A percentile compares a stretch with the other conserved stretches of the same genome.
Evolutionary conservation across 1,140 invertebrate genomes (phyloP).

Genomic region (Chrysopa pallens): DNA sequence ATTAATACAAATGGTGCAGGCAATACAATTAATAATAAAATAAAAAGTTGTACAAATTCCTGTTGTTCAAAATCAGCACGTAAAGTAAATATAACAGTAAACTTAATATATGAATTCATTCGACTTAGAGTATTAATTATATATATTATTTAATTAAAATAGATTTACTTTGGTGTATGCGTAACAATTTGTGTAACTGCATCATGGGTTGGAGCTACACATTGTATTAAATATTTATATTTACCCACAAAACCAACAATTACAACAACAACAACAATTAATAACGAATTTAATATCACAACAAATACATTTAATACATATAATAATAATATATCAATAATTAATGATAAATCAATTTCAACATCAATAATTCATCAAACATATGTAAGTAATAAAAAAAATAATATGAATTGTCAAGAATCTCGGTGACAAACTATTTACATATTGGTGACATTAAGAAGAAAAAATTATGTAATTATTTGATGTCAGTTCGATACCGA

Average conservation of each 20-base stretch:
- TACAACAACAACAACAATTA: conserved; percentile 12
- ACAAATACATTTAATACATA: no score
- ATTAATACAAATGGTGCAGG: conserved; percentile 18
- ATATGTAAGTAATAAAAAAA: no score
- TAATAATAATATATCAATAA: no score
- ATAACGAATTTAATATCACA: no score
- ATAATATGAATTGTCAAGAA: no score
- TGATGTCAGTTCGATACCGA: no score
- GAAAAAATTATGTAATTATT: no score
- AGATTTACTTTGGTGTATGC: conserved; percentile 76
- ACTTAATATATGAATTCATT: conserved; percentile 3
- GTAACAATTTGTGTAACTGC: conserved; percentile 66
- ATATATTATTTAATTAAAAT: conserved; percentile 19
- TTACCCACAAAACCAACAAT: conserved; percentile 17
- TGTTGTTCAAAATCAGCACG: conserved; percentile 51
- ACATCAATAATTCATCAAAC: no score
- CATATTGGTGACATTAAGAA: no score
- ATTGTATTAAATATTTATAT: conserved; percentile 75
- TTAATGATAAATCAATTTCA: no score
- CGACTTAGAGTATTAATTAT: not conserved
- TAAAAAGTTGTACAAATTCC: conserved; percentile 35
- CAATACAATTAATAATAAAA: conserved; percentile 12
- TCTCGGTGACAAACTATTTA: no score
- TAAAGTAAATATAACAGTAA: conserved; percentile 27
- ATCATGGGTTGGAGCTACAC: conserved; percentile 78